Evolutionary conservation across 2,797 vertebrate species (phyloP).

Genomic region (Columba guinea): DNA sequence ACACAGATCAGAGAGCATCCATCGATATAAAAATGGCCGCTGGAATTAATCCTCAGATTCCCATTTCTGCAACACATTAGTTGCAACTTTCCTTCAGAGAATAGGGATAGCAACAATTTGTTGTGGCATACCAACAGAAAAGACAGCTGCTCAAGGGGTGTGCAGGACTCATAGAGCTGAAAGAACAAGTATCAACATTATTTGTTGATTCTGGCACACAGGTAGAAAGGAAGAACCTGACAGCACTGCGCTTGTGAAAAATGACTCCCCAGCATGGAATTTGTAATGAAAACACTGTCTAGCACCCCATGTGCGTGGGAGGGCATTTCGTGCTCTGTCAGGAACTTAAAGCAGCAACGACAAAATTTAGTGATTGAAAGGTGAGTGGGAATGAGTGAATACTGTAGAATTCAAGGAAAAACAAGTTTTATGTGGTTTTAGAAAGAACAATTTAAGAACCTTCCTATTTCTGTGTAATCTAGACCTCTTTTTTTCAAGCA

Average conservation of each 20-base stretch:
- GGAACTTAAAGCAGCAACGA: background rate
- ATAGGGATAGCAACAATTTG: background rate
- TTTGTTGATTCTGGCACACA: slow-evolving; percentile 49
- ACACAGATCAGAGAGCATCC: background rate
- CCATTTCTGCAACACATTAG: background rate
- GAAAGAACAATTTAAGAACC: background rate
- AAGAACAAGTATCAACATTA: slow-evolving; percentile 34
- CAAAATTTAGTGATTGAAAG: slow-evolving; percentile 24
- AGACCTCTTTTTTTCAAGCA: background rate
- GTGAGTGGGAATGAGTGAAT: background rate
- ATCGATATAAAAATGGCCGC: background rate
- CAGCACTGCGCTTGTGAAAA: slow-evolving; percentile 1
- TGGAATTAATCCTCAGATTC: background rate
- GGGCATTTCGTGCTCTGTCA: slow-evolving; percentile 41
- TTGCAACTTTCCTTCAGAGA: background rate
- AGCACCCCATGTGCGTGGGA: slow-evolving; percentile 9
- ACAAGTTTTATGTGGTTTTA: background rate
- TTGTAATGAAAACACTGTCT: slow-evolving; percentile 42
- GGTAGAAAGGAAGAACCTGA: slow-evolving; percentile 46
- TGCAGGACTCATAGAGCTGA: background rate
- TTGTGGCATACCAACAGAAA: background rate
- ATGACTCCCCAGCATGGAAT: slow-evolving; percentile 58
- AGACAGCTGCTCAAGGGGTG: accelerated
- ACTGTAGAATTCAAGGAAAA: background rate
- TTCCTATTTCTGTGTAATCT: background rate